phyloP scores from a whole-genome alignment of 2,888 invertebrate species.

The Hylaea fasciaria region DNA sequence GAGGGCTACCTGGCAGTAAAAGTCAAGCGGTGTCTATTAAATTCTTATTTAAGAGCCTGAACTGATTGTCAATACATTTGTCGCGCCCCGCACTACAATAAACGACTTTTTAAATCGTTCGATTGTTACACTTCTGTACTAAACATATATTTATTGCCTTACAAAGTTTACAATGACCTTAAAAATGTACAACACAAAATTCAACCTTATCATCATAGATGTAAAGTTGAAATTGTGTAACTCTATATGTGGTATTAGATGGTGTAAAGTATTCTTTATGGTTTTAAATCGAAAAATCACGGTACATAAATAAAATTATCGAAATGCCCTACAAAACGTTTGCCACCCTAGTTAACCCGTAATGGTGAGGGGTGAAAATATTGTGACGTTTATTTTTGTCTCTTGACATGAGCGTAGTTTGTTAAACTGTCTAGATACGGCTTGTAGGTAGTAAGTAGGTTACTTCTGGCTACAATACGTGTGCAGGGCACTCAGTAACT shows the following conservation, averaged over 20 bases:
- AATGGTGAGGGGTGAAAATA: slow-evolving; percentile 73
- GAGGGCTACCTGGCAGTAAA: slow-evolving; percentile 38
- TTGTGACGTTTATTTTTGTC: slow-evolving; percentile 75
- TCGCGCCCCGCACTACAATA: slow-evolving; percentile 66
- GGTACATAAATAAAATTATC: slow-evolving; percentile 81
- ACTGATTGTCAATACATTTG: slow-evolving; percentile 70
- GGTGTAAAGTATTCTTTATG: slow-evolving; percentile 53
- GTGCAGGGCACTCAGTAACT: no score
- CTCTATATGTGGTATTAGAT: slow-evolving; percentile 26
- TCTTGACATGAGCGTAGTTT: slow-evolving; percentile 35
- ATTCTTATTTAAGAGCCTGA: slow-evolving; percentile 70
- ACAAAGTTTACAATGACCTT: slow-evolving; percentile 28
- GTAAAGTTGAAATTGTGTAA: slow-evolving; percentile 6
- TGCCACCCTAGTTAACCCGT: slow-evolving; percentile 75
- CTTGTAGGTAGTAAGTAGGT: slow-evolving; percentile 3
- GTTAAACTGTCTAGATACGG: slow-evolving; percentile 43
- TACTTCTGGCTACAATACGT: no score
- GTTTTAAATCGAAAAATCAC: slow-evolving; percentile 66
- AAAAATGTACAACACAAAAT: not conserved
- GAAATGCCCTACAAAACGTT: slow-evolving; percentile 65
- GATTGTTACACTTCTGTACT: slow-evolving; percentile 73
- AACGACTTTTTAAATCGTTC: slow-evolving; percentile 62
- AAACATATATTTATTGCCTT: slow-evolving; percentile 64
- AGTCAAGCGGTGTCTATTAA: slow-evolving; percentile 56
- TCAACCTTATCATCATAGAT: slow-evolving; percentile 5